Percentiles rank a stretch among this genome's conserved stretches.
phyloP scores from a whole-genome alignment of 1,140 invertebrate genomes.

The Orchesella cincta region DNA sequence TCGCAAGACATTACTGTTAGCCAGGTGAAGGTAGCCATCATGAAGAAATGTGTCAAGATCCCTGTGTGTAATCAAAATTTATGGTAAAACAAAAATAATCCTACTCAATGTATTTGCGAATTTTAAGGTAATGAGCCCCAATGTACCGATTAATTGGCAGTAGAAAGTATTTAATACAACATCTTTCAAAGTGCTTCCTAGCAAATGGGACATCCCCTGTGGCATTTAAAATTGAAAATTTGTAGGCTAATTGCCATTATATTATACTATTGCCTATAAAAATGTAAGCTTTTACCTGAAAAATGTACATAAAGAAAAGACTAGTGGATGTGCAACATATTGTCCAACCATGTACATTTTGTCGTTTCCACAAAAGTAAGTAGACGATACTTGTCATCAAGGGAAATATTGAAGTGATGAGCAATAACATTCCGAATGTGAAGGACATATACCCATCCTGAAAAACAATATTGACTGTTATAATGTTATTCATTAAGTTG shows the following conservation, averaged over 20 bases:
- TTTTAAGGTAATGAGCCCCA: too few relatives aligned
- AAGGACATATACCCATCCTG: not conserved
- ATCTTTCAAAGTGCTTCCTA: not conserved
- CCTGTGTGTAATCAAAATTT: not conserved
- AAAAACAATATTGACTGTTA: not conserved
- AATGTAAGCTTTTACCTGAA: constrained; percentile 29
- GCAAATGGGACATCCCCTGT: not conserved
- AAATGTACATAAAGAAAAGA: constrained; percentile 44
- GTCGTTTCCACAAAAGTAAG: constrained; percentile 44
- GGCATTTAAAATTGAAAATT: too few relatives aligned
- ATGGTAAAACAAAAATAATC: not conserved
- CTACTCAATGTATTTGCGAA: too few relatives aligned
- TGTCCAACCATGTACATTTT: constrained; percentile 48
- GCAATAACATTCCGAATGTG: constrained; percentile 31
- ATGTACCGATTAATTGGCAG: not conserved
- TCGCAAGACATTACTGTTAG: constrained; percentile 36
- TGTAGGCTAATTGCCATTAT: not conserved
- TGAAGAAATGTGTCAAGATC: constrained; percentile 34
- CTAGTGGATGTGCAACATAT: constrained; percentile 29
- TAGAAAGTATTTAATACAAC: constrained; percentile 3
- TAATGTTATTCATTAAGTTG: not conserved
- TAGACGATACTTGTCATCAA: constrained; percentile 42
- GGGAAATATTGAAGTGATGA: constrained; percentile 42
- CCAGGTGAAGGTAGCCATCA: constrained; percentile 35
- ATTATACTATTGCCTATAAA: too few relatives aligned